Conservation (phyloP, 2,797 vertebrate genomes). For the Sebastes steindachneri region DNA sequence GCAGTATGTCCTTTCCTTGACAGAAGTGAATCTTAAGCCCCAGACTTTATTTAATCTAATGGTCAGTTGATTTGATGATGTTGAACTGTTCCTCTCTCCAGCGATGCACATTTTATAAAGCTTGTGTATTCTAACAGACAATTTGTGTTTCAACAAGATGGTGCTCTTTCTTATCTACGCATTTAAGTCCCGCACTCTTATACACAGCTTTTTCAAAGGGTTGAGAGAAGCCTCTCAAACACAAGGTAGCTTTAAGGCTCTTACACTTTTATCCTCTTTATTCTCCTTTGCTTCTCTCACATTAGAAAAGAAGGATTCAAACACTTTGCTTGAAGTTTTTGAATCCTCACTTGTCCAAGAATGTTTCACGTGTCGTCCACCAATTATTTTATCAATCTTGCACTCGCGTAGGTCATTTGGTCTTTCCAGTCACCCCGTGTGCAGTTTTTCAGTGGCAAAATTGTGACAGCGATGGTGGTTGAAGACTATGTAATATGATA, state of each 20-base stretch:
- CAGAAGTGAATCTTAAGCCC: background rate
- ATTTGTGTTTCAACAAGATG: slow-evolving; percentile 16
- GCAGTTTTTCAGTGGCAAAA: slow-evolving; percentile 48
- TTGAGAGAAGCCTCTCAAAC: slow-evolving; percentile 15
- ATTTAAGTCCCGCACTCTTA: slow-evolving; percentile 16
- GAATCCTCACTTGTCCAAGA: slow-evolving; percentile 15
- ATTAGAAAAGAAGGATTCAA: slow-evolving; percentile 22
- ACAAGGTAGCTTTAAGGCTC: slow-evolving; percentile 66
- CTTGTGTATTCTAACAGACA: slow-evolving; percentile 38
- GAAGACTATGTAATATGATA: slow-evolving; percentile 35
- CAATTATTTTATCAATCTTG: background rate
- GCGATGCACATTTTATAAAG: slow-evolving; percentile 5
- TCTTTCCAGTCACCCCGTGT: slow-evolving; percentile 35
- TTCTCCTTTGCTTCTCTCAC: background rate
- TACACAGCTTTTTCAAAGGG: slow-evolving; percentile 23
- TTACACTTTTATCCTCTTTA: background rate
- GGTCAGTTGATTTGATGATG: slow-evolving; percentile 9
- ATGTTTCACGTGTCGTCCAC: background rate
- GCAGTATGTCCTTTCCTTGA: background rate
- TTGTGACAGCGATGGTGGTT: slow-evolving; percentile 63
- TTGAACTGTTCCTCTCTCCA: slow-evolving; percentile 8
- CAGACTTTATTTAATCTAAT: background rate
- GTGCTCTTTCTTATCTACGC: slow-evolving; percentile 4
- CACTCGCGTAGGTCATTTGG: background rate
- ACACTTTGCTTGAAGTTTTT: slow-evolving; percentile 28